Percentiles rank a stretch among this genome's conserved stretches.
Evolutionary conservation across 2,888 invertebrate species (phyloP).

Genomic region (Acleris emargana): DNA sequence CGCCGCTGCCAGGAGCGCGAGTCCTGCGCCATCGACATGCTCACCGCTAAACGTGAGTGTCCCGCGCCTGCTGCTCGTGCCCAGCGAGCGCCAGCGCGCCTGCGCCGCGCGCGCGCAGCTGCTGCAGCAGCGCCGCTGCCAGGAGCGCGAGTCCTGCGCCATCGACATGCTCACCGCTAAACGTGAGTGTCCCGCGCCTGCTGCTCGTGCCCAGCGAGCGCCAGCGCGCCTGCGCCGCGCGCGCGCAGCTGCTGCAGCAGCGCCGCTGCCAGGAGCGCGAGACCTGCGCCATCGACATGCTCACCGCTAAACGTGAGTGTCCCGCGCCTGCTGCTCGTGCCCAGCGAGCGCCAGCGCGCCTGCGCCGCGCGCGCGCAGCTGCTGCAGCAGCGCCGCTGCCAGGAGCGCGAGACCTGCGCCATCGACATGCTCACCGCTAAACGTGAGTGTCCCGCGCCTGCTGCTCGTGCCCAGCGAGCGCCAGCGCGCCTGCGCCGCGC

Average conservation of each 20-base stretch:
- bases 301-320: slow-evolving; percentile 92
- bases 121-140: slow-evolving; percentile 89
- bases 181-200: slow-evolving; percentile 91
- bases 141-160: slow-evolving; percentile 86
- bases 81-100: slow-evolving; percentile 85
- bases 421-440: slow-evolving; percentile 90
- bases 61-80: slow-evolving; percentile 87
- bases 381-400: slow-evolving; percentile 89
- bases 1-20: slow-evolving; percentile 86
- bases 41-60: slow-evolving; percentile 92
- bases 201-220: slow-evolving; percentile 85
- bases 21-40: slow-evolving; percentile 88
- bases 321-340: slow-evolving; percentile 87
- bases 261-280: slow-evolving; percentile 86
- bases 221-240: slow-evolving; percentile 86
- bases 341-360: slow-evolving; percentile 85
- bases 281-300: slow-evolving; percentile 88
- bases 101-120: slow-evolving; percentile 88
- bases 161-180: slow-evolving; percentile 90
- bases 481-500: slow-evolving; percentile 86
- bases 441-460: slow-evolving; percentile 91
- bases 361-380: slow-evolving; percentile 88
- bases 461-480: slow-evolving; percentile 85
- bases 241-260: slow-evolving; percentile 90
- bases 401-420: slow-evolving; percentile 86